Base-by-base conservation (phyloP, 2,888 invertebrate genomes). In the Troides aeacus region DNA sequence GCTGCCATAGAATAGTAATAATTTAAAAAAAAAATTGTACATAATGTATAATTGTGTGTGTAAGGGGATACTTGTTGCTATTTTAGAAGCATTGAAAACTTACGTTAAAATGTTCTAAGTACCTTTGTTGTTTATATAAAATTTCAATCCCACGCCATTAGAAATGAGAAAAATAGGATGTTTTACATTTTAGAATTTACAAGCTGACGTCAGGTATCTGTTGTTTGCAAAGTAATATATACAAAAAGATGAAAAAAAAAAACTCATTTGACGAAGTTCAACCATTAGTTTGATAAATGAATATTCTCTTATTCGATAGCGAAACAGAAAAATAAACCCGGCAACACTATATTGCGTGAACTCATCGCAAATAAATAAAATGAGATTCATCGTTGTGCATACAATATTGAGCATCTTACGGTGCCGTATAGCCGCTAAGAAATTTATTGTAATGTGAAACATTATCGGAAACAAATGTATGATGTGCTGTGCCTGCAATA, bases 271-370 rank as follows among this genome's bases (percentile, higher is more conserved):
- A 87, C 85, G 86, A 84, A 86, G 86, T 80, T 82, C 76, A 79
- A 80, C 85, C 79, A 86, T 88, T 88, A 84, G 82, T 84, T 85
- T 86, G 83, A 85, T 84, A 83, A 83, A 88, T 87, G 84, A 88
- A 81, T 84, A 85, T 85, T 86, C 79, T 78, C 78, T 67, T 53
- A 53, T 46, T 30, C 42, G 67, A 64, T 67, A 69, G 71, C 70
- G 66, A 75, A 77, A 78, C 78, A 79, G 73, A 81, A 83, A 80
- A 74, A 74, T 69, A 75, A 80, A 83, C 77, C 71, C 61, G 72
- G 70, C 78, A 79, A 76, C 74, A 78, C 77, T 78, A 78, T 79
- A 76, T 79, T 78, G 83, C 81, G 81, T 81, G 81, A 85, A 85
- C 81, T 85, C 83, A 78, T 79, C 76, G 79, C 83, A 78, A 77